Evolutionary conservation across 2,888 invertebrate species (phyloP).

Genomic region (Alsophila aescularia): DNA sequence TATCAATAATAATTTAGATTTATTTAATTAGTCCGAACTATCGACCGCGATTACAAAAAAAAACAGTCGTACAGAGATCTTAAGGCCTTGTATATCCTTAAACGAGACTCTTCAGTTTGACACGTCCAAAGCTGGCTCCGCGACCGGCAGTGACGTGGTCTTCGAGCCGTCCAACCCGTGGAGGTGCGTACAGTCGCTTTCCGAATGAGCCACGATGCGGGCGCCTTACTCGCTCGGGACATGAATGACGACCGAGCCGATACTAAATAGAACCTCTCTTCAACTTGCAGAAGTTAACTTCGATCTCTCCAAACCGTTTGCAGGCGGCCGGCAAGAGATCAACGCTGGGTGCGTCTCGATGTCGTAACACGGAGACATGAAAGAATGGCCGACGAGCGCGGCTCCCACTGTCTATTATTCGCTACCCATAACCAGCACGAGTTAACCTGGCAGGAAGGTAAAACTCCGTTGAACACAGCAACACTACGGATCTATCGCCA

Average conservation of each 20-base stretch:
- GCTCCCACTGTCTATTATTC: constrained; percentile 67
- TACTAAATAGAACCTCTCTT: constrained; percentile 87
- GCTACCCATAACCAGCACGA: constrained; percentile 88
- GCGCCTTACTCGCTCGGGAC: constrained; percentile 86
- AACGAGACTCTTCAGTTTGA: constrained; percentile 84
- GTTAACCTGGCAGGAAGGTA: constrained; percentile 90
- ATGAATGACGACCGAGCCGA: constrained; percentile 87
- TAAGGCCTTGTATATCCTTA: constrained; percentile 88
- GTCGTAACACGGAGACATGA: constrained; percentile 90
- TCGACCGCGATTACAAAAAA: no score
- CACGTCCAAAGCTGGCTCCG: constrained; percentile 88
- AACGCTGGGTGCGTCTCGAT: constrained; percentile 86
- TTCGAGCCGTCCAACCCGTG: constrained; percentile 85
- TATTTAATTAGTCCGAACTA: no score
- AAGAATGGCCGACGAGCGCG: constrained; percentile 86
- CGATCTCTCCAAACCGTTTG: constrained; percentile 69
- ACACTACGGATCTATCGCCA: constrained; percentile 88
- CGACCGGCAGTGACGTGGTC: constrained; percentile 82
- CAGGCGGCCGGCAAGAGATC: constrained; percentile 88
- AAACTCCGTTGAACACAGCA: constrained; percentile 81
- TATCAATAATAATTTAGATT: no score
- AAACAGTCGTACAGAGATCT: no score
- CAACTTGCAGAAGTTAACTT: constrained; percentile 73
- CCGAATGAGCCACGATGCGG: constrained; percentile 88
- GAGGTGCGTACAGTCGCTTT: constrained; percentile 86